phyloP scores from a whole-genome alignment of 2,797 vertebrate genomes.

The Danio choprae region DNA sequence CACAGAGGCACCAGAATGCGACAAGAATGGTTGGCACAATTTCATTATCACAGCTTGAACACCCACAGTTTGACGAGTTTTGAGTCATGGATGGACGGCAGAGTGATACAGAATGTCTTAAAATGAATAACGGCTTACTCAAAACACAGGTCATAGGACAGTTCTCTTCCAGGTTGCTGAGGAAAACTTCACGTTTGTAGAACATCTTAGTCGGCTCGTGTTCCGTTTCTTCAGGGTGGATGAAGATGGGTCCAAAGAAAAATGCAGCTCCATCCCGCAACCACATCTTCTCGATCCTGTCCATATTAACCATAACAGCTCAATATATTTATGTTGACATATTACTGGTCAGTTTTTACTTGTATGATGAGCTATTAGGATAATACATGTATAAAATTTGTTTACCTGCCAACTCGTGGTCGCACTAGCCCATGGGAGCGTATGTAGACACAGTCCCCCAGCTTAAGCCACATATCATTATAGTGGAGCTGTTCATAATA shows the following conservation, averaged over 20 bases:
- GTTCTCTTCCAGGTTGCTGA: slow-evolving; percentile 94
- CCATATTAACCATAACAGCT: slow-evolving; percentile 24
- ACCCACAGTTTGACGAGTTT: not conserved
- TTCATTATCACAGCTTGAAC: slow-evolving; percentile 10
- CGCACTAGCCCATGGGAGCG: slow-evolving; percentile 92
- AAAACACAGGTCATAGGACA: slow-evolving; percentile 92
- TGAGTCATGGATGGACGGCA: not conserved
- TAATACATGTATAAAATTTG: slow-evolving; percentile 5
- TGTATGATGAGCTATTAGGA: not conserved
- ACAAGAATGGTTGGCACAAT: not conserved
- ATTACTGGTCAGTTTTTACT: not conserved
- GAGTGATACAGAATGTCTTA: not conserved
- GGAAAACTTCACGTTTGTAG: slow-evolving; percentile 97
- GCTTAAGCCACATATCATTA: slow-evolving; percentile 93
- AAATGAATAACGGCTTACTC: slow-evolving; percentile 73
- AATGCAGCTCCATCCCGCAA: slow-evolving; percentile 88
- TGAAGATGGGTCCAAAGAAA: slow-evolving; percentile 98
- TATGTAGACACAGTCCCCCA: slow-evolving; percentile 96
- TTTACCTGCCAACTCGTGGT: slow-evolving; percentile 91
- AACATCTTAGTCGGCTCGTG: slow-evolving; percentile 99
- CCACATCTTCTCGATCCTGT: slow-evolving; percentile 98
- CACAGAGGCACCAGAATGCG: not conserved
- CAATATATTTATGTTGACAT: not conserved
- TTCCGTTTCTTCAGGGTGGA: slow-evolving; percentile 96
- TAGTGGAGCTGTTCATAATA: slow-evolving; percentile 93